Evolutionary conservation across 2,113 vertebrate species (phyloP), one percentile per base, ranked within the genome.

Genomic region (Pelecanoides urinatrix): DNA sequence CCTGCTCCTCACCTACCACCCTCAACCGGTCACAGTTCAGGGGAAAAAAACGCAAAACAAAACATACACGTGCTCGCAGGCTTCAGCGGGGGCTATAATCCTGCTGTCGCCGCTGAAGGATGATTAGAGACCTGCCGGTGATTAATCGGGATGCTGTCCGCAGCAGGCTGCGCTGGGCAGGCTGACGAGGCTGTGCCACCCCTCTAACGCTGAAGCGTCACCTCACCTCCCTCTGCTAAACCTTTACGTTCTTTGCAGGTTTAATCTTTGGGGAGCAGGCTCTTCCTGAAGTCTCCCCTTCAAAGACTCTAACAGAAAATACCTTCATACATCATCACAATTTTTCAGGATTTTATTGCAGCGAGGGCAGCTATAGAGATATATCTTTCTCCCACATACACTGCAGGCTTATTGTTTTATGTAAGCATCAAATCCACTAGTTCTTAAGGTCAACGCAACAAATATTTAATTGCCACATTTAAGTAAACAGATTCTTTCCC

Each of bases 41-140:
- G 58, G 1, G 11, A 29, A 36, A 20, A 20, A 30, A 6, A 2
- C 0, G 1, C 20, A 17, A 7, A 23, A 5, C 20, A n/a, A 86
- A 30, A 29, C 18, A 12, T 8, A 5, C 2, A 20, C 83, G 73
- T 45, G 68, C 74, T 76, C 10, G 2, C 4, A 13, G 77, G 71
- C 88, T 91, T 87, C 72, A 23, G 53, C 13, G 44, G 12, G 16
- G 77, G 65, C 65, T 47, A 7, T 11, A 12, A 20, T 34, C 70
- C 84, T 49, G 38, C 71, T 13, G 2, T 7, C 49, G 7, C 22
- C 38, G 6, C n/a, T 34, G 7, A 20, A 8, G 55, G 86, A n/a
- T 29, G 47, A 79, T 92, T 34, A 52, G 2, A 82, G 76, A 75
- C 68, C 36, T 11, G 65, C 67, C 50, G 16, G 42, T 9, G 36